A percentile compares a stretch with the other conserved stretches of the same genome.
Conservation (phyloP, 2,113 vertebrate genomes). For the Lota lota region DNA sequence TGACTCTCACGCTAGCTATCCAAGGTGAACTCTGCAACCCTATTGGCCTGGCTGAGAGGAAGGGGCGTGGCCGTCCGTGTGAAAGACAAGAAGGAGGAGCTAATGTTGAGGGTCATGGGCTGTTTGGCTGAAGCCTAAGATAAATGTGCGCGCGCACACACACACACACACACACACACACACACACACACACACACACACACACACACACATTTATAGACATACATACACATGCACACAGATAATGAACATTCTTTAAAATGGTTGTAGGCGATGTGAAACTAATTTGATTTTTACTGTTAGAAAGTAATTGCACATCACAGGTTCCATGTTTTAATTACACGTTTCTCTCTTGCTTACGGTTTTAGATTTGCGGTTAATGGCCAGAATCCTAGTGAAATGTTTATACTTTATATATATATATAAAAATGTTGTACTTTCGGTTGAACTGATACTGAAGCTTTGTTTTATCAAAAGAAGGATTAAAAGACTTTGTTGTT, state of each 20-base stretch:
- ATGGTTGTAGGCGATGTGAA: no score
- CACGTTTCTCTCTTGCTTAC: no score
- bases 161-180: constrained; percentile 3
- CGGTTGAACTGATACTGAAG: no score
- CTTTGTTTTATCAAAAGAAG: no score
- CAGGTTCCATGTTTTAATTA: no score
- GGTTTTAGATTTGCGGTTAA: no score
- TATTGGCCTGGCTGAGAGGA: constrained; percentile 62
- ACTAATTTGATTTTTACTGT: no score
- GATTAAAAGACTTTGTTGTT: no score
- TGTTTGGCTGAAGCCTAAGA: constrained; percentile 58
- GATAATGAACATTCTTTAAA: not conserved
- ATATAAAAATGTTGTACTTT: no score
- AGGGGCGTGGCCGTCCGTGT: constrained; percentile 48
- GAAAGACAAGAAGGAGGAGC: constrained; percentile 68
- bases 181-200: not conserved
- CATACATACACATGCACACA: not conserved
- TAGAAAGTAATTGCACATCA: no score
- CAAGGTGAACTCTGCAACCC: constrained; percentile 51
- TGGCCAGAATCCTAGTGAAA: no score
- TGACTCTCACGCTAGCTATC: constrained; percentile 53
- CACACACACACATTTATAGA: not conserved
- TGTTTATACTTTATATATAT: no score
- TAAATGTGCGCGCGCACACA: constrained; percentile 7
- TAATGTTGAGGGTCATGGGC: constrained; percentile 70